Base-by-base conservation (phyloP, 1,140 invertebrate genomes). In the Cotesia glomerata region DNA sequence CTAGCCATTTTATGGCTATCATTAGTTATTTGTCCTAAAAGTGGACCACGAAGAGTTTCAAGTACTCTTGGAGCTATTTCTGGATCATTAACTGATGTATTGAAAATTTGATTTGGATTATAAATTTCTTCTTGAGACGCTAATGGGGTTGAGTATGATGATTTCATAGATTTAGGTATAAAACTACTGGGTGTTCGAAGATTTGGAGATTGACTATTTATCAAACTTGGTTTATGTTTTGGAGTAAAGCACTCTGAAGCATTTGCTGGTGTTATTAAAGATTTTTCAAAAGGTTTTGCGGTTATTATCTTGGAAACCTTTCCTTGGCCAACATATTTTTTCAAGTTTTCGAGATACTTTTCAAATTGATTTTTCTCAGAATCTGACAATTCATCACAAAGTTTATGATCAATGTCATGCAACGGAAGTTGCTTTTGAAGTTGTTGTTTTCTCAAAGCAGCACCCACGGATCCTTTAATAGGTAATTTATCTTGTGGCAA, bases 351-450 rank as follows among this genome's bases (percentile, higher is more conserved):
- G 8, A 90, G 79, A 79, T 89, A 90, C 26, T 84, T 82, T 67
- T 88, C 79, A 77, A 89, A 88, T 36, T 91, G 87, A 34, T 87
- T 82, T 59, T 88, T 85, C 83, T 93, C 92, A 51, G 89, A 85
- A 65, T 91, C 88, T 2, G 89, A 90, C 8, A 93, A 85, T 72
- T 90, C 87, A 77, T 93, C 90, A 75, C 89, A 90, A 4, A 88
- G 88, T 70, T 87, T 84, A 36, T 89, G 77, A 84, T 93, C 91
- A 62, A 95, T 90, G 82, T 95, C 94, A 81, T 95, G 93, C 4
- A 93, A 88, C 5, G 94, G 94, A 45, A 96, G 88, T 84, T 95
- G 94, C 73, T 93, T 92, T 79, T 94, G 91, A 3, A 95, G 87
- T 70, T 93, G 91, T 65, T 92, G 91, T 76, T 92, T 93, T 32